phyloP scores from a whole-genome alignment of 2,113 vertebrate genomes.

The Psammodynastes pulverulentus region DNA sequence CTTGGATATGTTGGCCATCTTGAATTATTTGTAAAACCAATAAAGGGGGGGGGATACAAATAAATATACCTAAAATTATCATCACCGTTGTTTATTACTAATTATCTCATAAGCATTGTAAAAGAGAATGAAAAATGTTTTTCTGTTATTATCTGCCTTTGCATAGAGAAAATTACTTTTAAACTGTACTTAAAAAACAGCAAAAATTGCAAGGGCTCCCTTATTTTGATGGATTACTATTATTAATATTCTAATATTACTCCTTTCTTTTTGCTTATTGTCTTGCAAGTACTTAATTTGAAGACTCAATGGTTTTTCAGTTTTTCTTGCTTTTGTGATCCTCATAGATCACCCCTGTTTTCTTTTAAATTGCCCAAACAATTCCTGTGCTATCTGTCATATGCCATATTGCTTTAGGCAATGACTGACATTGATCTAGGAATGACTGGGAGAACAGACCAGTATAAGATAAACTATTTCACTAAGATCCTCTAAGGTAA shows the following conservation, averaged over 20 bases:
- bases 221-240: neutral
- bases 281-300: neutral
- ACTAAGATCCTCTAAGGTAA: neutral
- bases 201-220: neutral
- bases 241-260: neutral
- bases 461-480: neutral
- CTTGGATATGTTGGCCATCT: neutral
- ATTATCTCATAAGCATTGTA: neutral
- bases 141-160: neutral
- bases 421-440: neutral
- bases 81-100: neutral
- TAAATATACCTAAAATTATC: neutral
- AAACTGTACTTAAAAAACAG: neutral
- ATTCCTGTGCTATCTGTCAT: neutral
- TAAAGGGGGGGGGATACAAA: neutral
- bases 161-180: neutral
- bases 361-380: neutral
- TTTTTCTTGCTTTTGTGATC: neutral
- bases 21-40: neutral
- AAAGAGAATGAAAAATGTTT: neutral
- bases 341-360: neutral
- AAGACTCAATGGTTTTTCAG: neutral
- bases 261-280: neutral
- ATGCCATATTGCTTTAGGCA: neutral
- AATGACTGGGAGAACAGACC: neutral